Base-by-base conservation (phyloP, 92 coral and sea anemone species). In the Pocillopora grandis region DNA sequence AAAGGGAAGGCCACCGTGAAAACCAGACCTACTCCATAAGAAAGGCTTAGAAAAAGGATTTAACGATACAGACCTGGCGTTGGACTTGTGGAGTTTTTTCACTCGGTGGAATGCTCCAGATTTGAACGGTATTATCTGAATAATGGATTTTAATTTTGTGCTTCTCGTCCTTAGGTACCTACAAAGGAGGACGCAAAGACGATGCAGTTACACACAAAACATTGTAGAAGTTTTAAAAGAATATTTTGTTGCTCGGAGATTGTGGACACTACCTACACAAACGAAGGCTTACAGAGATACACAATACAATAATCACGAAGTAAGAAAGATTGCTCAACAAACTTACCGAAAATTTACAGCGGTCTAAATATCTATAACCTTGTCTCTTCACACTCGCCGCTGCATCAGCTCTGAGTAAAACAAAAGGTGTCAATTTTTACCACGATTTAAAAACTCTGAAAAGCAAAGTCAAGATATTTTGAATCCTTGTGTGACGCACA, bases 131-230 rank as follows among this genome's bases (percentile, higher is more conserved):
- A 83, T 97, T 94, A 80, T 97, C 99, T 18, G 98, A 94, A 84
- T 92, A 97, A 58, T 89, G 95, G 68, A 97, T 92, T 79, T 94
- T 97, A 65, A 97, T 97, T 75, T 97, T 97, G 88, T 94, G 91
- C 60, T 92, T 95, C 76, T 97, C 98, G 62, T 92, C 93, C 74
- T 89, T 95, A 18, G 99, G 93, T 18, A 97, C 95, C 99, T 97
- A 69, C 76, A 68, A 71, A 57, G 5, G 20, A 77, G 31, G 33
- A 52, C 10, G 0, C 20, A 19, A 12, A 5, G 31, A 49, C 35
- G 63, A 82, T 60, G 12, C 55, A 5, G 73, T 69, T 8, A 66
- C 27, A 66, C n/a, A 2, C 6, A 68, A 10, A 3, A 27, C 16
- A 5, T 37, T 33, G 8, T 0, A 42, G 52, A 7, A 42, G 8